Conservation (phyloP, 2,113 vertebrate genomes). For the Corvus hawaiiensis region DNA sequence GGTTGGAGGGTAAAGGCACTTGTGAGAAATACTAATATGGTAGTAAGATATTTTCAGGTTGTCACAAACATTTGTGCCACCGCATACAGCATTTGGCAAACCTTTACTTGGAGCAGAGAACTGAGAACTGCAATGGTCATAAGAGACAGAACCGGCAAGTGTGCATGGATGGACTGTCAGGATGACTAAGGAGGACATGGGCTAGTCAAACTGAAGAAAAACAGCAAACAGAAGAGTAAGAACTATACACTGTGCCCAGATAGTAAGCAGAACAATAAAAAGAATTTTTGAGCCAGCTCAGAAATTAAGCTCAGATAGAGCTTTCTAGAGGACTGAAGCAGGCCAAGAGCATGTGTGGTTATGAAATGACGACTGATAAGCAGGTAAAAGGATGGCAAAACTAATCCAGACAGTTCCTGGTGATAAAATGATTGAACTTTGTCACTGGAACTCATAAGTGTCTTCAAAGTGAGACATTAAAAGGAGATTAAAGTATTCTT, state of each 20-base stretch:
- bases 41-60: neutral
- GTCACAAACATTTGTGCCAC: neutral
- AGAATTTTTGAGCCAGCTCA: neutral
- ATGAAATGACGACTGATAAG: neutral
- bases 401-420: neutral
- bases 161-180: neutral
- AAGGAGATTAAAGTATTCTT: neutral
- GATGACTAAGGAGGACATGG: neutral
- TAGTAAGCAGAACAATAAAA: neutral
- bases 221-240: neutral
- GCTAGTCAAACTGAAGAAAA: neutral
- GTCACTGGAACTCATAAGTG: neutral
- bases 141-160: neutral
- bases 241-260: neutral
- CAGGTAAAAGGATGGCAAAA: neutral
- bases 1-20: neutral
- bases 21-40: neutral
- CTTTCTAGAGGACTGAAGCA: neutral
- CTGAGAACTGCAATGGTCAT: neutral
- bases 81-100: neutral
- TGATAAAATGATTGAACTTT: neutral
- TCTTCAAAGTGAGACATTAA: neutral
- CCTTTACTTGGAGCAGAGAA: neutral
- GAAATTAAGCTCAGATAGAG: neutral
- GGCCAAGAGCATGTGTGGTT: accelerated